Percentiles rank a stretch among this genome's conserved stretches.
phyloP scores from a whole-genome alignment of 2,113 vertebrate genomes.

The Piaya cayana region DNA sequence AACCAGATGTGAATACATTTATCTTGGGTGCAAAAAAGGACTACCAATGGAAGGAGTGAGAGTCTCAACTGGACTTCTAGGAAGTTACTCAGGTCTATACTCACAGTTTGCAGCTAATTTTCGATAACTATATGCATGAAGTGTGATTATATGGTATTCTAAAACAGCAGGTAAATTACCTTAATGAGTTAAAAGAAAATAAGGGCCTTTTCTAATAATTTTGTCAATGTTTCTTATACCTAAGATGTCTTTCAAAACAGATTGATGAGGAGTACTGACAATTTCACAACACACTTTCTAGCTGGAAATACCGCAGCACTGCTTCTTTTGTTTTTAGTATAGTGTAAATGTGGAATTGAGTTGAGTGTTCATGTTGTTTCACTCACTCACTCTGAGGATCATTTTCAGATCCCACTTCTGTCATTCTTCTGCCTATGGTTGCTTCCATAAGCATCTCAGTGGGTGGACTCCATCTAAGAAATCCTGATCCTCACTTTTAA shows the following conservation, averaged over 20 bases:
- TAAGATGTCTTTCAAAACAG: background rate
- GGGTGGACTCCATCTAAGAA: constrained; percentile 8
- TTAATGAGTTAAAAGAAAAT: background rate
- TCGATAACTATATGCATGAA: background rate
- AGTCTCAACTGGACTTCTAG: background rate
- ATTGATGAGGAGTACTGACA: background rate
- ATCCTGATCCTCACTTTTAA: background rate
- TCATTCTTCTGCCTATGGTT: background rate
- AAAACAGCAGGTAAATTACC: background rate
- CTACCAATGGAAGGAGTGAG: background rate
- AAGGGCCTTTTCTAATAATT: background rate
- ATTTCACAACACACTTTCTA: background rate
- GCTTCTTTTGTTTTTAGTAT: background rate
- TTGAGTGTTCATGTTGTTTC: background rate
- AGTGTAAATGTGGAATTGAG: background rate
- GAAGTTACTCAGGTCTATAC: background rate
- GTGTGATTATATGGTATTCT: background rate
- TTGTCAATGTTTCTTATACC: background rate
- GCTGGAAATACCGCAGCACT: background rate
- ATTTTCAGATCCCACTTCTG: constrained; percentile 6
- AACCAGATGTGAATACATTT: background rate
- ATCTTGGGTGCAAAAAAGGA: background rate
- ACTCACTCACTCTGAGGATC: background rate
- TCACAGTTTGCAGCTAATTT: background rate
- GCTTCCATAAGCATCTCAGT: background rate